Conservation (phyloP, 2,888 invertebrate genomes). For the Podabrus alpinus region DNA sequence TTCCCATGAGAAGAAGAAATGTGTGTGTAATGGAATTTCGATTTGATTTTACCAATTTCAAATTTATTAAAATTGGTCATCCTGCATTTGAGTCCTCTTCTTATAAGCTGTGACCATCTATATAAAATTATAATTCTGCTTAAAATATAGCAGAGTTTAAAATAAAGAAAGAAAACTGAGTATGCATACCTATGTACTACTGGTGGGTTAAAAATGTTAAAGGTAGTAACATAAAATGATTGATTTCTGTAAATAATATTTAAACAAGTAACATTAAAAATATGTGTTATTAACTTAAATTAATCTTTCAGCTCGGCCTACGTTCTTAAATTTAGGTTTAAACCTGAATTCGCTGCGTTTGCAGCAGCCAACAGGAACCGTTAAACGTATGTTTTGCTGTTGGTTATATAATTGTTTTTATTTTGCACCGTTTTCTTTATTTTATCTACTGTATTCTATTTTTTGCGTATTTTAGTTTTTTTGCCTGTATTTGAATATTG, state of each 20-base stretch:
- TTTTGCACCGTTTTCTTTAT: not conserved
- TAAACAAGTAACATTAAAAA: not conserved
- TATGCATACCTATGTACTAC: too few relatives aligned
- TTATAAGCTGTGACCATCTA: too few relatives aligned
- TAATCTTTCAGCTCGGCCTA: constrained; percentile 91
- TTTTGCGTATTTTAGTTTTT: not conserved
- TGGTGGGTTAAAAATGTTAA: not conserved
- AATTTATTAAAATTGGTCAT: too few relatives aligned
- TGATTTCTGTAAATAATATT: not conserved
- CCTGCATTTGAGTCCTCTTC: too few relatives aligned
- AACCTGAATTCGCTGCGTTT: constrained; percentile 90
- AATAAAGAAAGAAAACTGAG: too few relatives aligned
- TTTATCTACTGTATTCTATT: not conserved
- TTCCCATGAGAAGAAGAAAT: too few relatives aligned
- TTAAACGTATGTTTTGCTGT: constrained; percentile 78
- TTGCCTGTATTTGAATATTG: not conserved
- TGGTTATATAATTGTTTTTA: not conserved
- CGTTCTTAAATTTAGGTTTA: constrained; percentile 96
- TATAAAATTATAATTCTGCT: too few relatives aligned
- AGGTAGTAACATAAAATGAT: not conserved
- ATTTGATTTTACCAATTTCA: too few relatives aligned
- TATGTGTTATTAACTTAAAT: constrained; percentile 30
- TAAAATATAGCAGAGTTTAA: too few relatives aligned
- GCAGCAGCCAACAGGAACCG: constrained; percentile 72
- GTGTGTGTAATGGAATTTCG: too few relatives aligned